Evolutionary conservation across 2,113 vertebrate species (phyloP), one percentile per base, ranked within the genome.

Genomic region (Myotis brandtii): DNA sequence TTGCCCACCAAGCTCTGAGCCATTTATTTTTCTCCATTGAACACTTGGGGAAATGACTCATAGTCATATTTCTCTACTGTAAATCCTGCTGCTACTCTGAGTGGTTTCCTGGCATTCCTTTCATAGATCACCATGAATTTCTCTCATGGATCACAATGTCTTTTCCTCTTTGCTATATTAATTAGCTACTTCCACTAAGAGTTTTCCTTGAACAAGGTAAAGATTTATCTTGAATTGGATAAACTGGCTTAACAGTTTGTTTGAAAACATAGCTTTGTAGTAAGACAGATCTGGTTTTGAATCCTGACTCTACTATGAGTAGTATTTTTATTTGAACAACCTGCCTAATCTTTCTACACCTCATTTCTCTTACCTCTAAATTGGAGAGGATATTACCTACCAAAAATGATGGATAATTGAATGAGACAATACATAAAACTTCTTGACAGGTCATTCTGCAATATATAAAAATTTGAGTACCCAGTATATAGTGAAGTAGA

Each of bases 361-460:
- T 86, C 11, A 69, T 81, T 54, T 67, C 73, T 21, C 50, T 40
- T 25, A 70, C 2, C 32, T 95, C 56, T 95, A 81, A 86, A 30
- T 59, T 37, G 59, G 16, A 85, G 32, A 81, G 6, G 18, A 46
- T 76, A 20, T 54, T 46, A 54, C 2, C 3, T 67, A 30, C 12
- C 32, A 77, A 64, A 72, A 91, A 76, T 9, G 5, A 52, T 32
- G 46, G 52, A 59, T 54, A 27, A 54, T 8, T 81, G 40, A 67
- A 43, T 56, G 73, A 75, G 12, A 62, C 34, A 34, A 43, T 18
- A 32, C 4, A 25, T 86, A 67, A 80, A 92, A 48, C 25, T 64
- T 37, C 11, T n/a, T 50, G 43, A 48, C 16, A 73, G 23, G 8
- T 48, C 14, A 72, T 77, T 56, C 43, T 69, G 56, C 32, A 64